phyloP scores from a whole-genome alignment of 2,113 vertebrate genomes.

The Casuarius casuarius region DNA sequence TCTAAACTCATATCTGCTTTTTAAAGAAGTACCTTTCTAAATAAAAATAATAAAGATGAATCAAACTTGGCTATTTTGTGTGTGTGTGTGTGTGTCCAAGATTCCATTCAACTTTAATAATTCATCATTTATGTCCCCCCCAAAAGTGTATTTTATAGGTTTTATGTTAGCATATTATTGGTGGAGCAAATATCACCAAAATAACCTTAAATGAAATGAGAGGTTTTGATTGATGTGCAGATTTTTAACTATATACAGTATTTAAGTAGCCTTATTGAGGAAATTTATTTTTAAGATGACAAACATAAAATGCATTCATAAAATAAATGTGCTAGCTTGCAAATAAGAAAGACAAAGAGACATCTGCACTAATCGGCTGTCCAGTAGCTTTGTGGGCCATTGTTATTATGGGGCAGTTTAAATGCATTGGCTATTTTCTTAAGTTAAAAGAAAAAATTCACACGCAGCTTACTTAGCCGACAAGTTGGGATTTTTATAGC shows the following conservation, averaged over 20 bases:
- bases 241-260: neutral
- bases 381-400: neutral
- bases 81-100: too few species aligned
- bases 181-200: neutral
- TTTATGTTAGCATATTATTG: neutral
- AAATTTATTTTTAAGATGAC: neutral
- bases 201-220: neutral
- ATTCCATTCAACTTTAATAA: neutral
- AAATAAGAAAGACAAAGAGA: neutral
- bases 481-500: neutral
- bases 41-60: neutral
- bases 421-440: constrained; percentile 1
- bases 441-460: neutral
- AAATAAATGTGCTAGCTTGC: fast-evolving
- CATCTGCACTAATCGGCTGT: neutral
- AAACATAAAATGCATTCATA: neutral
- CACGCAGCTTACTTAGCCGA: neutral
- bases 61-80: neutral
- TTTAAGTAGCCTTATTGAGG: neutral
- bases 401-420: neutral
- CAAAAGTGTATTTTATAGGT: neutral
- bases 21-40: neutral
- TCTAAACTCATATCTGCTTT: fast-evolving
- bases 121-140: neutral
- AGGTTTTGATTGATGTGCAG: neutral